phyloP scores from a whole-genome alignment of 2,797 vertebrate species.

The Hemitrygon akajei region DNA sequence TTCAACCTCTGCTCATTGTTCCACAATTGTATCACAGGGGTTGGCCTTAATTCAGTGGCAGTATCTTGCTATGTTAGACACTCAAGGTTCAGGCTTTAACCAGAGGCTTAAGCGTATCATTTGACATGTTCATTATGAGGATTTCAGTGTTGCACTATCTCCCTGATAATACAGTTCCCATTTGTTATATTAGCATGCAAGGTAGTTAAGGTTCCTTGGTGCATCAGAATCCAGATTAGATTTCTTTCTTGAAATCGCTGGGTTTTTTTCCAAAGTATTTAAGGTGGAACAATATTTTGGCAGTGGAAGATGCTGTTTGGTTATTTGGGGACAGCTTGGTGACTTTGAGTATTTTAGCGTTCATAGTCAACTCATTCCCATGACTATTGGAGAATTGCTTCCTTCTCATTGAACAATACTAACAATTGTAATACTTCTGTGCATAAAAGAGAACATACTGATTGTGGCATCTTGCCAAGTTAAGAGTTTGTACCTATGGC shows the following conservation, averaged over 20 bases:
- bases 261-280: neutral
- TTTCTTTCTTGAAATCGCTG: neutral
- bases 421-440: too few relatives aligned
- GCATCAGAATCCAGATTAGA: neutral
- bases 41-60: too few relatives aligned
- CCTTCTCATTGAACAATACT: neutral
- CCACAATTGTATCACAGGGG: too few relatives aligned
- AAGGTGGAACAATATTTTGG: neutral
- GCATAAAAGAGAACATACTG: neutral
- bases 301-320: neutral
- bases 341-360: neutral
- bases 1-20: constrained; percentile 2
- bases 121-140: too few relatives aligned
- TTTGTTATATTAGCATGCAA: neutral
- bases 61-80: too few relatives aligned
- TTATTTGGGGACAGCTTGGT: constrained; percentile 7
- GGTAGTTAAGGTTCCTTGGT: neutral
- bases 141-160: neutral
- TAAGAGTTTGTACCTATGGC: neutral
- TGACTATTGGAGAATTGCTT: neutral
- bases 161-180: neutral
- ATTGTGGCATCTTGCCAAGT: neutral
- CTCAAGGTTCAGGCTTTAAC: too few relatives aligned
- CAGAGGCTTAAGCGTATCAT: too few relatives aligned
- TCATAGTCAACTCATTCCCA: neutral